phyloP scores from a whole-genome alignment of 1,140 invertebrate genomes.

The Neotoxoptera formosana region DNA sequence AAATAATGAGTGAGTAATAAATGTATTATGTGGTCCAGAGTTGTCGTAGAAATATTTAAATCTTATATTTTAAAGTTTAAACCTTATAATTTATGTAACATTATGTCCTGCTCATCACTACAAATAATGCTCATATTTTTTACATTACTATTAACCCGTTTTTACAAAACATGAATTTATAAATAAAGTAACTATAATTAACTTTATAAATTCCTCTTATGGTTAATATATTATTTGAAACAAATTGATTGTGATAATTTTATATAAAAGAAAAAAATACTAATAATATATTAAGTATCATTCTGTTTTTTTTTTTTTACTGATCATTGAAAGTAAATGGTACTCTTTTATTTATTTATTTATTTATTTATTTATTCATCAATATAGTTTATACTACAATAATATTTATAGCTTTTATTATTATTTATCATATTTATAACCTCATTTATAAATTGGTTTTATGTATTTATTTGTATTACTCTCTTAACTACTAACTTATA shows the following conservation, averaged over 20 bases:
- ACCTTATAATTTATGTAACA: not conserved
- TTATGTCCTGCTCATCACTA: not conserved
- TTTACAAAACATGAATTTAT: conserved; percentile 3
- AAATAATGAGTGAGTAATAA: not conserved
- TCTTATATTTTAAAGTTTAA: not conserved
- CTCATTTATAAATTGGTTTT: not conserved
- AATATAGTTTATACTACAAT: not conserved
- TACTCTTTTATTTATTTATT: not conserved
- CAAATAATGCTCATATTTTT: conserved; percentile 14
- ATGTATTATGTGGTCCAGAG: not conserved
- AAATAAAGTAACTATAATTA: not conserved
- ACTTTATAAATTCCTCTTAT: not conserved
- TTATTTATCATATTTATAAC: not conserved
- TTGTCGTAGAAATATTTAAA: not conserved
- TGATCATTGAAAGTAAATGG: not conserved
- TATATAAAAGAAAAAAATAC: conserved; percentile 9
- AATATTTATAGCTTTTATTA: not conserved
- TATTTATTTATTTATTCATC: conserved; percentile 25
- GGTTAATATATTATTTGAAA: not conserved
- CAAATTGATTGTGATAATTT: conserved; percentile 40
- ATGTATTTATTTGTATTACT: not conserved
- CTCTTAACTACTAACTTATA: conserved; percentile 18
- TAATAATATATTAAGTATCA: not conserved
- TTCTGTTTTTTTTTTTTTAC: not conserved
- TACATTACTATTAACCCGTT: not conserved